These are phyloP conservation scores for Ramazzottius varieornatus DNA, from an alignment of 2,888 invertebrate genomes.

Conservation along the genomic window DNA sequence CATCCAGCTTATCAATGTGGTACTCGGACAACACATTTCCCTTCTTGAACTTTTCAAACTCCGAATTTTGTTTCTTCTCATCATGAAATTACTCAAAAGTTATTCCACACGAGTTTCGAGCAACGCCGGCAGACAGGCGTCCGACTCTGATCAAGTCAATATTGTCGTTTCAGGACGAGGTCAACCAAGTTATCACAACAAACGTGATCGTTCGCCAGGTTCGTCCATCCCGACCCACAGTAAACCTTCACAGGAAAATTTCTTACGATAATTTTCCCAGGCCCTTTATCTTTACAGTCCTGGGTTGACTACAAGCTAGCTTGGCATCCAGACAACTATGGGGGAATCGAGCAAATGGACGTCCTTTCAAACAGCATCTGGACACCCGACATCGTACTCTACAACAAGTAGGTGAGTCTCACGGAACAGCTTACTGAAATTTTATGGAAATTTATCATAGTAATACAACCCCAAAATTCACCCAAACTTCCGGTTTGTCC, in stretches of 20 bases:
- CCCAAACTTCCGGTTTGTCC: not conserved
- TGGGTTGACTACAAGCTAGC: slow-evolving; percentile 68
- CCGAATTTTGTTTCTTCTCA: too few relatives aligned
- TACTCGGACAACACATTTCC: too few relatives aligned
- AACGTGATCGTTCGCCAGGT: slow-evolving; percentile 82
- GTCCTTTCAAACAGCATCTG: slow-evolving; percentile 21
- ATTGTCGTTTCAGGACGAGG: not conserved
- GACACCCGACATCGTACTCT: slow-evolving; percentile 21
- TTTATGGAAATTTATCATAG: not conserved
- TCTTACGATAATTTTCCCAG: not conserved
- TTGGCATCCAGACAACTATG: slow-evolving; percentile 70
- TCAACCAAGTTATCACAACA: slow-evolving; percentile 47
- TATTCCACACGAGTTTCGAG: too few relatives aligned
- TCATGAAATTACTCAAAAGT: too few relatives aligned
- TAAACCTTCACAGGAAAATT: not conserved
- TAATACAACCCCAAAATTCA: not conserved
- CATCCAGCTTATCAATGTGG: not conserved
- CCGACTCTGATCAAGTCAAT: too few relatives aligned
- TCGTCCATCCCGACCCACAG: slow-evolving; percentile 18
- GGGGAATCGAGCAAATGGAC: slow-evolving; percentile 44
- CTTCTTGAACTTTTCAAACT: too few relatives aligned
- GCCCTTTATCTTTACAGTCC: slow-evolving; percentile 32
- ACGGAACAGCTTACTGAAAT: too few relatives aligned
- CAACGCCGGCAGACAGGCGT: too few relatives aligned
- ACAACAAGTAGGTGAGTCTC: slow-evolving; percentile 17